Evolutionary conservation across 1,140 invertebrate species (phyloP).

Genomic region (Drosophila kikkawai): DNA sequence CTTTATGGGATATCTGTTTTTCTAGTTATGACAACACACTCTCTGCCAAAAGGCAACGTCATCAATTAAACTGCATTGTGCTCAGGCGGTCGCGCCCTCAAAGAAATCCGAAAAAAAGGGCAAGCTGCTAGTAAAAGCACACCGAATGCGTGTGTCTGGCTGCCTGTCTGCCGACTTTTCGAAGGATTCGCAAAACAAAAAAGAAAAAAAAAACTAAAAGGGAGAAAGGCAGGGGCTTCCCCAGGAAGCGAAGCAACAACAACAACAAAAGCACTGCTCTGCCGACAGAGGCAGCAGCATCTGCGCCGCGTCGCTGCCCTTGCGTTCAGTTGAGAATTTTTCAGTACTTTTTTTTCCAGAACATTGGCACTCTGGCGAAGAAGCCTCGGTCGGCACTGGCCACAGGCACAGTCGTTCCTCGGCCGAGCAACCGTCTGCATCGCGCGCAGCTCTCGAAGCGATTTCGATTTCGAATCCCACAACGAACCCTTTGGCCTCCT

Average conservation of each 20-base stretch:
- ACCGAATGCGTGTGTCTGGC: conserved; percentile 32
- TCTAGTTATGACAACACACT: conserved; percentile 4
- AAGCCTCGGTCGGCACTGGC: conserved; percentile 51
- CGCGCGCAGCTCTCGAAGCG: conserved; percentile 61
- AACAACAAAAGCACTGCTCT: conserved; percentile 1
- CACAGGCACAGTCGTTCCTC: conserved; percentile 66
- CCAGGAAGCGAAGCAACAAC: conserved; percentile 29
- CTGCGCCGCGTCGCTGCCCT: conserved; percentile 28
- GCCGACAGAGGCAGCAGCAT: conserved; percentile 34
- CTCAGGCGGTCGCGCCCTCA: conserved; percentile 1
- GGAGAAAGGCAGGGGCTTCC: conserved; percentile 47
- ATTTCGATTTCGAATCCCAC: conserved; percentile 4
- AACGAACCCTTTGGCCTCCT: conserved; percentile 6
- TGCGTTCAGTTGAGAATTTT: conserved; percentile 21
- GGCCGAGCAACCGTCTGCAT: conserved; percentile 75
- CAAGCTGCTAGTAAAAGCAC: conserved; percentile 7
- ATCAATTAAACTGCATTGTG: conserved; percentile 36
- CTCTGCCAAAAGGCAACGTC: conserved; percentile 23
- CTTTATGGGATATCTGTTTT: conserved; percentile 4
- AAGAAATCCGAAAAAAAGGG: conserved; percentile 4
- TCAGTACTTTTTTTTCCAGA: conserved; percentile 23
- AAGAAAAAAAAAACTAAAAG: conserved; percentile 1
- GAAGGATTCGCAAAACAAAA: background rate
- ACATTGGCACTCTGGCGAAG: conserved; percentile 51
- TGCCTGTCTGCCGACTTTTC: conserved; percentile 27